Evolutionary conservation across 1,140 invertebrate species (phyloP).

Genomic region (Cydia pomonella): DNA sequence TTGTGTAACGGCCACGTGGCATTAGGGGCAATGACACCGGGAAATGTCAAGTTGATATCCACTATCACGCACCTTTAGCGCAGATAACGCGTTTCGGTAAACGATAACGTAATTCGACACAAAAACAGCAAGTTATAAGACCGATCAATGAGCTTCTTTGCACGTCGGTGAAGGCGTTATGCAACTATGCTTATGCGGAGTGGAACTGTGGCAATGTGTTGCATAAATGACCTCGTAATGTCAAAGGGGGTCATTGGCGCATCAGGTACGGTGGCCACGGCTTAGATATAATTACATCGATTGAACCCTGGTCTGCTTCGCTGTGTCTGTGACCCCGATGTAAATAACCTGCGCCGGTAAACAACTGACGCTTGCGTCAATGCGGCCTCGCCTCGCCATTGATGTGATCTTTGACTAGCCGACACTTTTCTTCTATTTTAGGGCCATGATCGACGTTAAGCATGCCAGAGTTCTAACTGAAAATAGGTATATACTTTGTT

Average conservation of each 20-base stretch:
- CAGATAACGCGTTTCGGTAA: conserved; percentile 56
- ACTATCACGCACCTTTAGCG: conserved; percentile 56
- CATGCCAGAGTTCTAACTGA: conserved; percentile 3
- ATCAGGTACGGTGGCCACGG: conserved; percentile 55
- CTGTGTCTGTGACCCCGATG: conserved; percentile 78
- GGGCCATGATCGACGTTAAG: conserved; percentile 28
- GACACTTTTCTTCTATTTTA: conserved; percentile 49
- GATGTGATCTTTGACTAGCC: conserved; percentile 57
- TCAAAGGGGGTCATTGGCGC: conserved; percentile 76
- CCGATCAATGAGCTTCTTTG: conserved; percentile 35
- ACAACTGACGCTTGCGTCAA: conserved; percentile 76
- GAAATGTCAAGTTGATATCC: conserved; percentile 62
- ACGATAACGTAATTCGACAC: conserved; percentile 53
- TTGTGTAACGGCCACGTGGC: conserved; percentile 63
- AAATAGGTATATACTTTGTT: conserved; percentile 16
- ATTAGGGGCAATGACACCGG: conserved; percentile 61
- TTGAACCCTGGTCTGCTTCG: conserved; percentile 70
- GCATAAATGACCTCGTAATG: conserved; percentile 75
- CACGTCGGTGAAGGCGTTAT: conserved; percentile 50
- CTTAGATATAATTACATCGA: conserved; percentile 71
- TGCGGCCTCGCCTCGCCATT: conserved; percentile 58
- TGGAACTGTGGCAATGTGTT: conserved; percentile 63
- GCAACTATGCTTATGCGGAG: conserved; percentile 60
- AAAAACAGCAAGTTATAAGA: conserved; percentile 40
- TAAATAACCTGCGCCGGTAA: conserved; percentile 79